Evolutionary conservation across 2,797 vertebrate genomes (phyloP).

Genomic region (Rhodeus uyekii): DNA sequence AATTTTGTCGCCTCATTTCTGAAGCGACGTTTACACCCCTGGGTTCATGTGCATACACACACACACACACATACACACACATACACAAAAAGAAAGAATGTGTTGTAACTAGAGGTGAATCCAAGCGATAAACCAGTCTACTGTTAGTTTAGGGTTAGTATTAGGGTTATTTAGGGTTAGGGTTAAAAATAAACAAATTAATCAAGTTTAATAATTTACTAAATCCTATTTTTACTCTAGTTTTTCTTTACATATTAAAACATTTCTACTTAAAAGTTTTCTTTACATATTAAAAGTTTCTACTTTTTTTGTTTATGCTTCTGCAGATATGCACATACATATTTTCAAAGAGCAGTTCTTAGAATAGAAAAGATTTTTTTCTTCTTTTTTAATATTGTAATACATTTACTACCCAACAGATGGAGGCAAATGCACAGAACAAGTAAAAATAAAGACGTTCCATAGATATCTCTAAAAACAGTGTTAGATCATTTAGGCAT

Average conservation of each 20-base stretch:
- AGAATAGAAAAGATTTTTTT: neutral
- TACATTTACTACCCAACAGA: slow-evolving; percentile 49
- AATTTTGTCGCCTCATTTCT: too few species aligned
- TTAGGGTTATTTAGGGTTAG: too few species aligned
- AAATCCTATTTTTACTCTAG: neutral
- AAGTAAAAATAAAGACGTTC: neutral
- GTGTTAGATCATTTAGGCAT: neutral
- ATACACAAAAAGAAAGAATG: too few species aligned
- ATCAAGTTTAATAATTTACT: too few species aligned
- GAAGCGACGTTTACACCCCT: too few species aligned
- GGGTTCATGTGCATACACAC: too few species aligned
- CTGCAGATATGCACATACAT: neutral
- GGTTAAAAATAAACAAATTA: too few species aligned
- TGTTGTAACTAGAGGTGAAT: too few species aligned
- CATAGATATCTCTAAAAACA: neutral
- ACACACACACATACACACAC: too few species aligned
- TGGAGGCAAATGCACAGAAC: slow-evolving; percentile 37
- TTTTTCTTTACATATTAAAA: neutral
- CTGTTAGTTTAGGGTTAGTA: too few species aligned
- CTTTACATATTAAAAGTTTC: neutral
- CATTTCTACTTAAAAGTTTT: neutral
- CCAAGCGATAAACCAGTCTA: too few species aligned
- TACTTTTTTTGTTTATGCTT: neutral
- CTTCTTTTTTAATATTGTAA: neutral
- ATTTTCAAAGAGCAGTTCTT: neutral